A percentile compares a stretch with the other conserved stretches of the same genome.
These are phyloP conservation scores for Bombylius discolor DNA, from an alignment of 2,888 invertebrate genomes.

Conservation along the genomic window DNA sequence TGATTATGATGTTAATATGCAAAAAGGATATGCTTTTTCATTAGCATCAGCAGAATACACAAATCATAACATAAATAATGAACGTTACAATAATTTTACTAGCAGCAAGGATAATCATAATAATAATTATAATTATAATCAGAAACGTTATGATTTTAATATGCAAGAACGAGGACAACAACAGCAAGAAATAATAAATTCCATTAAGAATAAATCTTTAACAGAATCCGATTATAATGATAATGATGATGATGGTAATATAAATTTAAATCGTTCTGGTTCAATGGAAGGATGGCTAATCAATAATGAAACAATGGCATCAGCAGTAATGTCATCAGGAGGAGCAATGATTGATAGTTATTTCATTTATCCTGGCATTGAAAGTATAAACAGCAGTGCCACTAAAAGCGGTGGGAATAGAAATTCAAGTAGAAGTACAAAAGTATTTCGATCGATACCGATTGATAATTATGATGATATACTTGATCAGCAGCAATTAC, in stretches of 20 bases:
- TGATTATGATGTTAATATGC: no score
- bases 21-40: no score
- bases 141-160: no score
- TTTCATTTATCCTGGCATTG: no score
- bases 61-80: no score
- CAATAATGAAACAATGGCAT: no score
- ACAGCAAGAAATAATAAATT: background rate
- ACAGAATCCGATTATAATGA: slow-evolving; percentile 1
- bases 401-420: background rate
- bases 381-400: background rate
- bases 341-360: no score
- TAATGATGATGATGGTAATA: background rate
- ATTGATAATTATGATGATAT: slow-evolving; percentile 8
- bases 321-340: no score
- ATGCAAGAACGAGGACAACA: background rate
- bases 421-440: slow-evolving; percentile 3
- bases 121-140: background rate
- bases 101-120: background rate
- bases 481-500: slow-evolving; percentile 13
- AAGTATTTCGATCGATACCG: slow-evolving; percentile 29
- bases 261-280: no score
- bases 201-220: background rate
- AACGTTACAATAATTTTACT: no score
- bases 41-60: no score
- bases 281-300: no score